Evolutionary conservation across 64 coral and sea anemone species (phyloP), one percentile per base, ranked within the genome.

Genomic region (Pachyseris speciosa): DNA sequence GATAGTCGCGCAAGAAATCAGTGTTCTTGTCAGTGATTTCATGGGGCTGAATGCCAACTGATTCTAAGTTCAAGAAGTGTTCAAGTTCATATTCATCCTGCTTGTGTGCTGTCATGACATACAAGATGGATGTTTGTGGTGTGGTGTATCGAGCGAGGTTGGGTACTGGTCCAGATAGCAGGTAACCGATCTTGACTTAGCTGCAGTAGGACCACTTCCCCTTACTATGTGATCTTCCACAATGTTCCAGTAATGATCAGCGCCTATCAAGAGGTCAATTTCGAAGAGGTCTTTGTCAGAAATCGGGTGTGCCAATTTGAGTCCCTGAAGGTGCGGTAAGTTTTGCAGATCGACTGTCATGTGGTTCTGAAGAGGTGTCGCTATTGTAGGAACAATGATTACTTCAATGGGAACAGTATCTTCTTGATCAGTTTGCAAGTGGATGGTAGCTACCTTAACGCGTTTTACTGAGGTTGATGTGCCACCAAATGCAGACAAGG

Each of bases 41-140:
- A n/a, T 79, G 26, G 9, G 37, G 74, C 28, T 63, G 75, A 68
- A 90, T 39, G 13, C 74, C 73, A 8, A 83, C 64, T 45, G 76
- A 81, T 53, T 91, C 65, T 10, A 91, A 38, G 87, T 60, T 70
- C 63, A 43, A 67, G 27, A 80, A 91, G 28, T 48, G 63, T 60
- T 91, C 61, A 24, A 91, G 39, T 49, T 68, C 48, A 20, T 68
- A 64, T 37, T 83, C 26, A 9, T 90, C 72, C 69, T 50, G 64
- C 13, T 89, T 16, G 28, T 53, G 36, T 19, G 37, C 37, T 3
- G 47, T 37, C 39, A 74, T 1, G 17, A 58, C 69, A 9, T 88
- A 15, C 20, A 75, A 64, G 9, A 39, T 75, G 34, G 73, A 53
- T 34, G 37, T 49, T n/a, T n/a, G n/a, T n/a, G n/a, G n/a, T n/a